These are phyloP conservation scores for Cabera pusaria DNA, from an alignment of 2,888 invertebrate genomes.

Conservation along the genomic window DNA sequence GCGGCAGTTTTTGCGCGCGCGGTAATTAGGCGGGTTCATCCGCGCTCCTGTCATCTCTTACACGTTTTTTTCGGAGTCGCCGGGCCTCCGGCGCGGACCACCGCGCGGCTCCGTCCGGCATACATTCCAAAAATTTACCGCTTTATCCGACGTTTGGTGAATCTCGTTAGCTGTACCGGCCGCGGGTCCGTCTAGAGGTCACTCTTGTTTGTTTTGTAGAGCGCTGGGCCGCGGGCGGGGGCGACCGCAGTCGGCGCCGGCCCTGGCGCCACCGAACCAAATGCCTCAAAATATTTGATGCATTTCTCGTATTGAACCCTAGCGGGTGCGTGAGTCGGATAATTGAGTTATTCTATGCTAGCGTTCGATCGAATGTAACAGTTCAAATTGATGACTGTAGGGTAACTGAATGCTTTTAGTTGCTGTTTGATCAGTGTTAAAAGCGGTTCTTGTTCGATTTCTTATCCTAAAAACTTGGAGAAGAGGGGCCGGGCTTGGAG, in stretches of 20 bases:
- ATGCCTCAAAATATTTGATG: slow-evolving; percentile 77
- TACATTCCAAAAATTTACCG: slow-evolving; percentile 79
- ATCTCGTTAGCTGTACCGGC: slow-evolving; percentile 76
- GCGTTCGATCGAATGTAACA: slow-evolving; percentile 29
- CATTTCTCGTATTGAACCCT: slow-evolving; percentile 70
- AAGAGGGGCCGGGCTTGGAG: slow-evolving; percentile 46
- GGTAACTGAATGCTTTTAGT: slow-evolving; percentile 63
- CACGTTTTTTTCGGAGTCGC: slow-evolving; percentile 68
- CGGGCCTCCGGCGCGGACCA: slow-evolving; percentile 64
- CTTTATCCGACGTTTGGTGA: slow-evolving; percentile 79
- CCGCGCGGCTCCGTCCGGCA: slow-evolving; percentile 52
- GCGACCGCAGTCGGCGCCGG: slow-evolving; percentile 77
- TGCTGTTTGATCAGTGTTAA: slow-evolving; percentile 56
- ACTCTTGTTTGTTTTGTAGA: slow-evolving; percentile 82
- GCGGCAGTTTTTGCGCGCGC: slow-evolving; percentile 62
- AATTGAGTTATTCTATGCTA: slow-evolving; percentile 69
- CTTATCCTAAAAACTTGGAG: slow-evolving; percentile 48
- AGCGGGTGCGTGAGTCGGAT: slow-evolving; percentile 50
- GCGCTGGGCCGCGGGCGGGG: slow-evolving; percentile 76
- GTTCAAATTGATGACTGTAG: slow-evolving; percentile 54
- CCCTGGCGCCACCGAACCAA: slow-evolving; percentile 72
- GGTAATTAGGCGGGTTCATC: slow-evolving; percentile 72
- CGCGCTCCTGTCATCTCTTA: slow-evolving; percentile 77
- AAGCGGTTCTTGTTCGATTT: slow-evolving; percentile 47
- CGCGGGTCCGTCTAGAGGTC: slow-evolving; percentile 75